These are phyloP conservation scores for Phasia obesa DNA, from an alignment of 2,888 invertebrate species.

Conservation along the genomic window DNA sequence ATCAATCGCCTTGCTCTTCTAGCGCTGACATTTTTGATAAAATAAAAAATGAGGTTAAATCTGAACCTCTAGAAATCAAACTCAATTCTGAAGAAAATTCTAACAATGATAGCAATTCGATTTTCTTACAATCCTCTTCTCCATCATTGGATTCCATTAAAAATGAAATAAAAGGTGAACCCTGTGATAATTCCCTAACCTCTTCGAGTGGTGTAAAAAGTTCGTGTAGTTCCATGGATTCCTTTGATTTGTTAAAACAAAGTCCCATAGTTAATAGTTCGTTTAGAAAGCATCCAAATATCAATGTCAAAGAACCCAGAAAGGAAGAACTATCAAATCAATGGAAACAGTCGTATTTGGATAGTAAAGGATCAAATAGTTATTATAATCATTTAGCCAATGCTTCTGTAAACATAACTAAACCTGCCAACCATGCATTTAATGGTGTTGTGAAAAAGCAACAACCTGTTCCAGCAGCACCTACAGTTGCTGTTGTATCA, in stretches of 20 bases:
- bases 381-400: slow-evolving; percentile 62
- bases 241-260: slow-evolving; percentile 78
- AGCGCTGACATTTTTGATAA: slow-evolving; percentile 46
- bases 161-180: slow-evolving; percentile 79
- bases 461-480: background rate
- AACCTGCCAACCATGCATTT: slow-evolving; percentile 40
- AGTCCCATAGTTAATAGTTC: slow-evolving; percentile 62
- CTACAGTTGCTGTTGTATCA: background rate
- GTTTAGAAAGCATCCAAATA: slow-evolving; percentile 45
- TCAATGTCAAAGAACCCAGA: slow-evolving; percentile 45
- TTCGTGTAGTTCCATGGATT: slow-evolving; percentile 74
- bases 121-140: slow-evolving; percentile 51
- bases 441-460: slow-evolving; percentile 61
- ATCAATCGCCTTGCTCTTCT: slow-evolving; percentile 27
- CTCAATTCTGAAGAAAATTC: slow-evolving; percentile 13
- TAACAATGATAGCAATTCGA: slow-evolving; percentile 57
- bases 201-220: slow-evolving; percentile 53
- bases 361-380: slow-evolving; percentile 54
- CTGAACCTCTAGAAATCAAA: slow-evolving; percentile 49
- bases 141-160: slow-evolving; percentile 73
- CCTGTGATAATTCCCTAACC: slow-evolving; percentile 70
- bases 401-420: slow-evolving; percentile 35
- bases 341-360: slow-evolving; percentile 52
- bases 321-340: slow-evolving; percentile 59
- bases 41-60: slow-evolving; percentile 67